Evolutionary conservation across 2,113 vertebrate species (phyloP).

Genomic region (Mohoua ochrocephala): DNA sequence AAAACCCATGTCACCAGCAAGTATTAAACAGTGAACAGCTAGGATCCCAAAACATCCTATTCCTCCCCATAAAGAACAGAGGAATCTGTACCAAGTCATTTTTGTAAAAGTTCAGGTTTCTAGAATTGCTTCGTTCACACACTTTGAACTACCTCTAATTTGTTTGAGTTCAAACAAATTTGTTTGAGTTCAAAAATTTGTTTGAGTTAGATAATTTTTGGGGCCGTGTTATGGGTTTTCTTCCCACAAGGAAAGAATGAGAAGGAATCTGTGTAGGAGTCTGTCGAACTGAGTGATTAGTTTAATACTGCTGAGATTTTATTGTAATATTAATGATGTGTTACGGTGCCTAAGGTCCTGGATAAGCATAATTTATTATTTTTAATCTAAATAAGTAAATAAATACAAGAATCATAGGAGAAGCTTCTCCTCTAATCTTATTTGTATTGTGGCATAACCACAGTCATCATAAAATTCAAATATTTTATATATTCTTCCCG

Average conservation of each 20-base stretch:
- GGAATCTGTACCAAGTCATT: background rate
- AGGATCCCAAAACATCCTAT: background rate
- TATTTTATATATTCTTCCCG: background rate
- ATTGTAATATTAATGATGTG: conserved; percentile 15
- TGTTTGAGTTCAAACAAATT: background rate
- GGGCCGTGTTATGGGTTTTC: background rate
- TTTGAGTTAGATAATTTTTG: background rate
- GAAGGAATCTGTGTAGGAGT: background rate
- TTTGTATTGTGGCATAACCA: background rate
- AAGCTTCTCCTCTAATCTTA: background rate
- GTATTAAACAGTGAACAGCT: background rate
- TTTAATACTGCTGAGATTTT: conserved; percentile 48
- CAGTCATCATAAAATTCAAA: background rate
- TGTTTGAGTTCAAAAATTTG: background rate
- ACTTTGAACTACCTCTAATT: background rate
- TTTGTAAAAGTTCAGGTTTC: background rate
- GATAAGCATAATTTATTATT: background rate
- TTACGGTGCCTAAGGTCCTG: background rate
- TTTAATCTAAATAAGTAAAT: conserved; percentile 20
- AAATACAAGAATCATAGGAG: background rate
- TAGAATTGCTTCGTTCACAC: background rate
- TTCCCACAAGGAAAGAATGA: background rate
- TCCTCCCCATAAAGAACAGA: background rate
- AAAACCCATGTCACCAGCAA: background rate
- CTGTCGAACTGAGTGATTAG: conserved; percentile 11